Evolutionary conservation across 2,113 vertebrate species (phyloP).

Genomic region (Euleptes europaea): DNA sequence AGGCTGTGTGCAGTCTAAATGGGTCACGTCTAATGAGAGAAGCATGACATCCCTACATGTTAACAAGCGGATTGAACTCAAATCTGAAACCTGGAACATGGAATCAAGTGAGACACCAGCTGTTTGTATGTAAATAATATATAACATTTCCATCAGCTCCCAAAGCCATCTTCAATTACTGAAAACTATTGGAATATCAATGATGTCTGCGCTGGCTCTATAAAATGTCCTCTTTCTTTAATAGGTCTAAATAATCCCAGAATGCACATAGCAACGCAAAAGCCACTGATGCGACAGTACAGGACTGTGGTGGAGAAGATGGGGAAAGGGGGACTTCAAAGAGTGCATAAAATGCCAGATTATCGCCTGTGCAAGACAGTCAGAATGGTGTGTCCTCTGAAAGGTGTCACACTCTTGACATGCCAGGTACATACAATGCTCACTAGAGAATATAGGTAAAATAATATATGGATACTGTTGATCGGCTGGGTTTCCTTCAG

Average conservation of each 20-base stretch:
- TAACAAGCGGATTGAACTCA: slow-evolving; percentile 49
- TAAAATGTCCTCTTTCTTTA: slow-evolving; percentile 15
- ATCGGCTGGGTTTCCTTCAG: not conserved
- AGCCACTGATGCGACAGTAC: not conserved
- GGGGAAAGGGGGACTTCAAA: not conserved
- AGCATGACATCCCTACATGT: slow-evolving; percentile 44
- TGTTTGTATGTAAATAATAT: slow-evolving; percentile 5
- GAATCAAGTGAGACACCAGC: slow-evolving; percentile 30
- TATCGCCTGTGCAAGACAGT: not conserved
- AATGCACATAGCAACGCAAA: slow-evolving; percentile 21
- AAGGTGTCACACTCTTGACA: not conserved
- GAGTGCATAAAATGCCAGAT: not conserved
- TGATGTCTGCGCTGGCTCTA: slow-evolving; percentile 8
- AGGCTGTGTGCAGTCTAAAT: slow-evolving; percentile 60
- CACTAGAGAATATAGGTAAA: not conserved
- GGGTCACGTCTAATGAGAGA: slow-evolving; percentile 66
- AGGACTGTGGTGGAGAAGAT: not conserved
- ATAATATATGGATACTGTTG: not conserved
- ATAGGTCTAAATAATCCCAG: slow-evolving; percentile 49
- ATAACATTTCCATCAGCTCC: not conserved
- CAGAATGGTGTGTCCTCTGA: slow-evolving; percentile 1
- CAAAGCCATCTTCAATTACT: not conserved
- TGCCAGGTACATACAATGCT: not conserved
- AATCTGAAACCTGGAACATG: slow-evolving; percentile 30
- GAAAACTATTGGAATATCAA: not conserved